Evolutionary conservation across 1,140 invertebrate species (phyloP), one percentile per base, ranked within the genome.

Genomic region (Atta colombica): DNA sequence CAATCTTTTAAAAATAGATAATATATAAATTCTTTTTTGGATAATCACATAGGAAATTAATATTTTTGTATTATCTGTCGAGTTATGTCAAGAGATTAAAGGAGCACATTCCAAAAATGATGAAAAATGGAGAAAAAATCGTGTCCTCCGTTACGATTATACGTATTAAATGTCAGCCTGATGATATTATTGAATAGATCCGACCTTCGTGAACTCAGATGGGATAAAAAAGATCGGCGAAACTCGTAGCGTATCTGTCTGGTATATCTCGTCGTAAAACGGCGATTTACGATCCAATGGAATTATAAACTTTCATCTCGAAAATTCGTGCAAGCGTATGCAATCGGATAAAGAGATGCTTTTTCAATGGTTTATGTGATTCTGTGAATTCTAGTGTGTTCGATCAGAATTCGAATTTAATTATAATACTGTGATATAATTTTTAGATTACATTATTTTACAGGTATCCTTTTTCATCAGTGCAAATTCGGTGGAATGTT

Each of bases 251-350:
- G 31, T 49, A 82, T 51, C 69, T 61, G 39, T n/a, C 45, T 75
- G 80, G 14, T 75, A 49, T 69, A 84, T 75, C 39, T 58, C 61
- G 14, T 87, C 85, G 68, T 81, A 81, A 87, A 88, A 72, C 60
- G 75, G n/a, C 28, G 68, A 88, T 80, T 87, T 87, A 88, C 51
- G 58, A 45, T 16, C 35, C 53, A n/a, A n/a, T 8, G 74, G 68
- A 80, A 68, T 78, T 78, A 87, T 88, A 72, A 88, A 87, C 39
- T 25, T 63, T 8, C 45, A 75, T 84, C 80, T 84, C 69, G 45
- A 63, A 84, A 75, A 84, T 84, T 45, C 58, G 55, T 6, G 7
- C 28, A 51, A 71, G 12, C 53, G 31, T 45, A 21, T 51, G 35
- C 6, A 28, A 55, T 66, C 74, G 75, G 31, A 63, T 69, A 74